These are phyloP conservation scores for Eupithecia centaureata DNA, from an alignment of 2,888 invertebrate species.

Conservation along the genomic window DNA sequence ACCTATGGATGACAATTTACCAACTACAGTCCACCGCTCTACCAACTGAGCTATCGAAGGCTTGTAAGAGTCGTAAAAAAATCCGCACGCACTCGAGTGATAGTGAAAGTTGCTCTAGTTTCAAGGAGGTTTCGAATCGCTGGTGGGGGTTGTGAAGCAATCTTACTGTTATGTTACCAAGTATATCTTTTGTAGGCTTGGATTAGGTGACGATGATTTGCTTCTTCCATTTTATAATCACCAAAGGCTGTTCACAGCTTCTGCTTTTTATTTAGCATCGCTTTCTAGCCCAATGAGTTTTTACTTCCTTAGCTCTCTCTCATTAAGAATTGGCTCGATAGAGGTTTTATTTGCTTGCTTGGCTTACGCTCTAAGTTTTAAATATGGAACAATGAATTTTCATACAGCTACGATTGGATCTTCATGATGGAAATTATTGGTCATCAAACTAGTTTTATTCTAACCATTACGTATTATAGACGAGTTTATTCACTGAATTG, in stretches of 20 bases:
- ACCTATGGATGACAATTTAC: conserved; percentile 80
- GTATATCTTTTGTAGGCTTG: neutral
- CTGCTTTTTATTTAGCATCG: no score
- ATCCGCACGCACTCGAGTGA: conserved; percentile 21
- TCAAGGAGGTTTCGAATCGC: neutral
- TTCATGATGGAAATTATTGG: no score
- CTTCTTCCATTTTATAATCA: neutral
- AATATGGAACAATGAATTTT: no score
- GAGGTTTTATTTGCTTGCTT: neutral
- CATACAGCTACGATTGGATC: no score
- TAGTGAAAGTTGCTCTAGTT: conserved; percentile 52
- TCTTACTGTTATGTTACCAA: neutral
- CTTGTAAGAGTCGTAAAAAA: conserved; percentile 12
- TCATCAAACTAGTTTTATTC: no score
- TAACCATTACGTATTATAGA: no score
- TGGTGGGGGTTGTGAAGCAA: conserved; percentile 2
- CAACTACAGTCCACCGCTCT: conserved; percentile 83
- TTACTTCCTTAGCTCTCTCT: neutral
- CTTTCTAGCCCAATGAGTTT: neutral
- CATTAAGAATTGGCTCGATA: neutral
- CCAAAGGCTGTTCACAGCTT: no score
- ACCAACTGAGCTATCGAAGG: conserved; percentile 85
- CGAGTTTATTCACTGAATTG: no score
- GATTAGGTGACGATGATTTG: neutral
- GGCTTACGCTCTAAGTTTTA: neutral